Evolutionary conservation across 1,140 invertebrate genomes (phyloP), one percentile per base, ranked within the genome.

Genomic region (Drosophila lini): DNA sequence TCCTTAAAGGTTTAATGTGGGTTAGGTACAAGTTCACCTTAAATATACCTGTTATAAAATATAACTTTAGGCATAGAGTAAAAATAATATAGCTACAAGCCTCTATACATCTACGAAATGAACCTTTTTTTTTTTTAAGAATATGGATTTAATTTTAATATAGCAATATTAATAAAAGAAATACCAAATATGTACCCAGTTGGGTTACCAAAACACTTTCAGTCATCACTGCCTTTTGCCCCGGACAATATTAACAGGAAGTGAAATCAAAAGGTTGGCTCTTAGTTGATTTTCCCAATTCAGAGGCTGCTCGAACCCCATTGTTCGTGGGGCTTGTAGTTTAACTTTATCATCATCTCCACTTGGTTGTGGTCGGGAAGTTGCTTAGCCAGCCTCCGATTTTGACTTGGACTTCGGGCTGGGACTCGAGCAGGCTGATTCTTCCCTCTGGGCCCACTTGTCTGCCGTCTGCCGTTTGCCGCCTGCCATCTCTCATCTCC

Each of bases 181-280:
- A 16, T 11, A 31, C 10, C 6, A 32, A 32, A 16, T 11, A 32
- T 16, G 8, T 56, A 19, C 34, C 48, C 11, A 56, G 19, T 11
- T 5, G 8, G n/a, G 11, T 38, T 31, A 42, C 28, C 38, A 15
- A 61, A 3, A 15, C 8, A 32, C 11, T 16, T 34, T 3, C 3
- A 16, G 48, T 0, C 61, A 64, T 42, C 61, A 25, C 64, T 40
- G 3, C 9, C 16, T 11, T 38, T 41, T 25, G 25, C n/a, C 48
- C 31, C 62, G 67, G 69, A 69, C 70, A 89, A 89, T 89, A 89
- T 89, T 89, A 89, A 89, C 84, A 89, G 84, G 84, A 89, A 89
- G 81, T 89, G 80, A 89, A 89, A 89, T 89, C 85, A 89, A 89
- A 89, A 89, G 84, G 84, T 81, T 89, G 84, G 67, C 84, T 83